Evolutionary conservation across 2,888 invertebrate genomes (phyloP).

Genomic region (Epicampocera succincta): DNA sequence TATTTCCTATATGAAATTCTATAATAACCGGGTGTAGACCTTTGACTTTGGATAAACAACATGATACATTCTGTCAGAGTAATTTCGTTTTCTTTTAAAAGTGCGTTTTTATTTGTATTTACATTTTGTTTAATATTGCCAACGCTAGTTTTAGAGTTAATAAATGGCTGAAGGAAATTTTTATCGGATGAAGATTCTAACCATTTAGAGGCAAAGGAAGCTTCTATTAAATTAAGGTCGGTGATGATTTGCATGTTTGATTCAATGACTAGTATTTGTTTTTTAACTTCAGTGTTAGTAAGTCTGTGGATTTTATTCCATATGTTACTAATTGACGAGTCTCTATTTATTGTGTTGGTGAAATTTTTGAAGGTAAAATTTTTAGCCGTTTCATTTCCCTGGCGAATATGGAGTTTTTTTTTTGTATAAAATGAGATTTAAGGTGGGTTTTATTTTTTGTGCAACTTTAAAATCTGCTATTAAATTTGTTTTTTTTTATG

Average conservation of each 20-base stretch:
- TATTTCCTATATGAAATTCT: too few species aligned
- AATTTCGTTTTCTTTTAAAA: too few species aligned
- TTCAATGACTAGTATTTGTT: slow-evolving; percentile 17
- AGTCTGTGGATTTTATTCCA: slow-evolving; percentile 4
- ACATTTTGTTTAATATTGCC: neutral
- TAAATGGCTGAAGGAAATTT: slow-evolving; percentile 4
- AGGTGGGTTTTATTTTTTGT: too few species aligned
- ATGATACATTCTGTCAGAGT: too few species aligned
- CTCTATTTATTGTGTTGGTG: neutral
- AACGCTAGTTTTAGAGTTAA: neutral
- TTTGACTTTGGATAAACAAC: too few species aligned
- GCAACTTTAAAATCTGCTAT: slow-evolving; percentile 15
- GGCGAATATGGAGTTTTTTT: neutral
- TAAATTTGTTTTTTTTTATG: slow-evolving; percentile 39
- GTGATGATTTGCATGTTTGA: neutral
- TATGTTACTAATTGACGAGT: neutral
- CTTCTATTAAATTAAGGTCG: slow-evolving; percentile 7
- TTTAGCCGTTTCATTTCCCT: neutral
- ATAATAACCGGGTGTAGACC: too few species aligned
- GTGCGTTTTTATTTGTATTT: neutral
- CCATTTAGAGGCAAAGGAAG: slow-evolving; percentile 19
- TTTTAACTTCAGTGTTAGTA: neutral
- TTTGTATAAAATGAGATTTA: neutral
- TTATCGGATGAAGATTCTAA: slow-evolving; percentile 2
- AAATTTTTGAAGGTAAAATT: neutral